Conservation (phyloP, 2,888 invertebrate species). For the Entomobrya multifasciata region DNA sequence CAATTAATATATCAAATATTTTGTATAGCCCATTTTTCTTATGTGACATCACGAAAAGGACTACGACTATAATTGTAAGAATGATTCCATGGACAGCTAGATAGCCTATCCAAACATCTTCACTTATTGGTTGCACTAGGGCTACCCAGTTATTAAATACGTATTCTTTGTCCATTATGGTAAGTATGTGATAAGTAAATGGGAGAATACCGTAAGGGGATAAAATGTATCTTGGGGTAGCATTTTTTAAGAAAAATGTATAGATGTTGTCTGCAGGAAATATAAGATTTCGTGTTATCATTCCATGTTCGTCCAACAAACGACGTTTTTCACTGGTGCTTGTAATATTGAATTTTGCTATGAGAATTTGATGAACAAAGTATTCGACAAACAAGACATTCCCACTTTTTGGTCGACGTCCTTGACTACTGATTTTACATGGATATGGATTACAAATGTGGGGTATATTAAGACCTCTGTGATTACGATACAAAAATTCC, state of each 20-base stretch:
- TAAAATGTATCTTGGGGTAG: constrained; percentile 25
- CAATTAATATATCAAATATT: not conserved
- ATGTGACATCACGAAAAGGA: not conserved
- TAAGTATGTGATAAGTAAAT: constrained; percentile 1
- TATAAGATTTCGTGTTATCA: constrained; percentile 13
- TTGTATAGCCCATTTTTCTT: not conserved
- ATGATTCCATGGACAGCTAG: not conserved
- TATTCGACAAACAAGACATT: not conserved
- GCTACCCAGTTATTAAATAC: not conserved
- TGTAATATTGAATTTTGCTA: constrained; percentile 19
- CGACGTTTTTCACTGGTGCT: not conserved
- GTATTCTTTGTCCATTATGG: not conserved
- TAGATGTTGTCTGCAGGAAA: not conserved
- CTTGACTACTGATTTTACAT: not conserved
- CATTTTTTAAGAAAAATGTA: not conserved
- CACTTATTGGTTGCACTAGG: not conserved
- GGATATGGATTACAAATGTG: constrained; percentile 7
- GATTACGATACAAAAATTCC: not conserved
- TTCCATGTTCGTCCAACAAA: constrained; percentile 24
- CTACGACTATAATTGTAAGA: not conserved
- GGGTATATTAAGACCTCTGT: constrained; percentile 12
- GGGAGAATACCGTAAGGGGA: constrained; percentile 19
- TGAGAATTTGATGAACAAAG: constrained; percentile 31
- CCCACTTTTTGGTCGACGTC: not conserved
- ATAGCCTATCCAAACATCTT: not conserved